Base-by-base conservation (phyloP, 2,113 vertebrate species). In the rabbit (Oryctolagus cuniculus) region DNA sequence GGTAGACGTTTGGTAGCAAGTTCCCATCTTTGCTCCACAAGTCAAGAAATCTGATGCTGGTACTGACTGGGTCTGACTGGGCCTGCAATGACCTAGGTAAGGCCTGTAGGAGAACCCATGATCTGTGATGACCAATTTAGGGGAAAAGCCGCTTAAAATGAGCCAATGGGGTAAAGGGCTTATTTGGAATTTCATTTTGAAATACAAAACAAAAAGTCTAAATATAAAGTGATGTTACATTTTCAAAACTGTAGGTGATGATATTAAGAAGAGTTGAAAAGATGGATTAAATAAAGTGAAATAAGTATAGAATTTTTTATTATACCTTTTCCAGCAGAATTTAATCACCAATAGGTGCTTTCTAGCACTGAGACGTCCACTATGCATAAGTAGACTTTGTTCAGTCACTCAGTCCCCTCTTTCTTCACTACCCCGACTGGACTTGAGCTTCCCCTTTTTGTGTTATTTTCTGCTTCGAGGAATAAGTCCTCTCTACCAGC, bases 161-260 rank as follows among this genome's bases (percentile, higher is more conserved):
- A 67, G 21, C 53, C 34, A 6, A 27, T 58, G 78, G 58, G 49
- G 15, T 58, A 19, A 58, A 58, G 9, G 22, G 10, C 31, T n/a
- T 77, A 34, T 66, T 8, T 83, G 67, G 53, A 64, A 84, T 83
- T 97, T 93, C 66, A 80, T 63, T 91, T 80, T 22, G 49, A 87
- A 85, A 89, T 79, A 27, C 21, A 80, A 94, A 91, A 72, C 9
- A 75, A 83, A 91, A 44, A 87, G 58, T 74, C 67, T 72, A 36
- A 86, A 10, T 8, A 25, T 34, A 72, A 85, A 93, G 66, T 87
- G 92, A 66, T 83, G 64, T 85, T 80, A 49, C 1, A 36, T 82
- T 74, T 70, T 49, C 24, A 64, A 88, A 72, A 53, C 29, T 74
- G 44, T 77, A 81, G 31, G 29, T 79, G 79, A 34, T 66, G 17